Percentiles rank a stretch among this genome's conserved stretches.
These are phyloP conservation scores for Rhagonycha lutea DNA, from an alignment of 2,888 invertebrate genomes.

Conservation along the genomic window DNA sequence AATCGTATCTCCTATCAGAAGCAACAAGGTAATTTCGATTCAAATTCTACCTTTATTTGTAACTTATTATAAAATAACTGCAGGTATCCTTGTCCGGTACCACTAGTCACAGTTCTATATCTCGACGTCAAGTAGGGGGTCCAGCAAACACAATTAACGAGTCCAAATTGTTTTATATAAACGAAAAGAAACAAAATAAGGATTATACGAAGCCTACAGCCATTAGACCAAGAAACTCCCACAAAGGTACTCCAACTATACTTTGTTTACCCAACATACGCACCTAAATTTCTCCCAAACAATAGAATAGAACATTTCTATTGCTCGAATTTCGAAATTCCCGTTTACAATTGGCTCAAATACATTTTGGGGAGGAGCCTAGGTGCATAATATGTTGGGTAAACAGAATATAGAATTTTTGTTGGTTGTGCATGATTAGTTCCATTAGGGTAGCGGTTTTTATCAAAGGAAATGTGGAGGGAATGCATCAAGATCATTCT, in stretches of 20 bases:
- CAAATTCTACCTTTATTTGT: neutral
- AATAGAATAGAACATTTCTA: too few relatives aligned
- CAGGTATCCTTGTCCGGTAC: constrained; percentile 55
- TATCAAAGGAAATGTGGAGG: neutral
- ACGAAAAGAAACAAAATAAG: constrained; percentile 49
- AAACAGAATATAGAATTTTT: too few relatives aligned
- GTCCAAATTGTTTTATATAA: constrained; percentile 51
- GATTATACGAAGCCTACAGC: constrained; percentile 44
- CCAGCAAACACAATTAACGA: constrained; percentile 38
- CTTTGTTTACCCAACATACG: too few relatives aligned
- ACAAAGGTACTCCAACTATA: too few relatives aligned
- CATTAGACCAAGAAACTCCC: constrained; percentile 51
- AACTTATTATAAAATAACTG: constrained; percentile 10
- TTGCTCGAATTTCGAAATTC: too few relatives aligned
- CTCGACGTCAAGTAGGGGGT: constrained; percentile 40
- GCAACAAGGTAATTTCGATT: constrained; percentile 47
- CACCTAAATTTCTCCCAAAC: too few relatives aligned
- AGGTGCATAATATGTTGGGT: too few relatives aligned
- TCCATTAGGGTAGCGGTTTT: constrained; percentile 4
- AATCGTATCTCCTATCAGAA: constrained; percentile 51
- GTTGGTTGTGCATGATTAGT: constrained; percentile 2
- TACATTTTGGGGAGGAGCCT: too few relatives aligned
- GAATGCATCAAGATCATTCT: neutral
- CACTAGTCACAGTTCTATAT: constrained; percentile 53
- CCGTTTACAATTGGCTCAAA: too few relatives aligned